phyloP scores from a whole-genome alignment of 2,113 vertebrate genomes.

The Heptranchias perlo region DNA sequence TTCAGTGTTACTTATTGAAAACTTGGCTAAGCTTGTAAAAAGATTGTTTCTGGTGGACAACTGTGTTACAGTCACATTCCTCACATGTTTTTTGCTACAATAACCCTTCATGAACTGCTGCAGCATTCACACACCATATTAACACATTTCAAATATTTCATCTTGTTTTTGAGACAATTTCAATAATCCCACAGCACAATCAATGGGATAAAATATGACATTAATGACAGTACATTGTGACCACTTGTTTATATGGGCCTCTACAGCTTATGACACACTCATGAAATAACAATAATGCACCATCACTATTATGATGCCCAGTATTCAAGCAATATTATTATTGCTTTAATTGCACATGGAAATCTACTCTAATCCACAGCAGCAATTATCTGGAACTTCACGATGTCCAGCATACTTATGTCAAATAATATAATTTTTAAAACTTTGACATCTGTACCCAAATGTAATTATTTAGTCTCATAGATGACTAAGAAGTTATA shows the following conservation, averaged over 20 bases:
- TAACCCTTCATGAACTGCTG: not conserved
- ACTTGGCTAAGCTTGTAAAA: not conserved
- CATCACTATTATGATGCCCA: not conserved
- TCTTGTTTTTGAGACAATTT: not conserved
- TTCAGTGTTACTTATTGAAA: not conserved
- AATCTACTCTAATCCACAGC: not conserved
- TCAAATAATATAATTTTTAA: not conserved
- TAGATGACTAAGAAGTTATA: not conserved
- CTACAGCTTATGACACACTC: not conserved
- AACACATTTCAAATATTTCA: not conserved
- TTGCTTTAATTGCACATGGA: not conserved
- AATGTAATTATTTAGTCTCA: not conserved
- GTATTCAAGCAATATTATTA: not conserved
- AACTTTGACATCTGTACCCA: not conserved
- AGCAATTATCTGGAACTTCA: not conserved
- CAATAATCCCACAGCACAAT: not conserved
- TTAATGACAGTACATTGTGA: not conserved
- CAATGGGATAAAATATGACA: not conserved
- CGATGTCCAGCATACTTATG: not conserved
- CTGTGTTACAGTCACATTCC: conserved; percentile 7
- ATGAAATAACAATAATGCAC: not conserved
- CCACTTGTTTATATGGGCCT: not conserved
- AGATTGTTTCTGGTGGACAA: not conserved
- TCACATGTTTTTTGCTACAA: conserved; percentile 3
- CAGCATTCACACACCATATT: not conserved